These are phyloP conservation scores for Microchirus variegatus DNA, from an alignment of 2,797 vertebrate genomes.

Conservation along the genomic window DNA sequence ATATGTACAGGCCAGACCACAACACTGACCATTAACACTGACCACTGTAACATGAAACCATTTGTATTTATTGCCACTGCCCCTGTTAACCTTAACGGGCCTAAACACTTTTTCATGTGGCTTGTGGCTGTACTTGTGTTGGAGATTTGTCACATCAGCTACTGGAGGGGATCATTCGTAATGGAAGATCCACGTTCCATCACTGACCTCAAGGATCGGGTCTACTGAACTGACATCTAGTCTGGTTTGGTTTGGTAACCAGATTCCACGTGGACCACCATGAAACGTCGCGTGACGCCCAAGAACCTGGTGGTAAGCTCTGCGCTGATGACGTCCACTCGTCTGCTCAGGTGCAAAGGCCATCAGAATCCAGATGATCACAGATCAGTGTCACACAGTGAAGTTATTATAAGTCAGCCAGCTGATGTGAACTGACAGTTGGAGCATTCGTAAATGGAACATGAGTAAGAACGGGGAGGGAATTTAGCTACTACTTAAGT, in stretches of 20 bases:
- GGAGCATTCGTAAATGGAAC: no score
- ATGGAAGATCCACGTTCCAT: slow-evolving; percentile 38
- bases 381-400: slow-evolving; percentile 44
- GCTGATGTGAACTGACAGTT: slow-evolving; percentile 5
- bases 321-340: slow-evolving; percentile 50
- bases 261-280: slow-evolving; percentile 54
- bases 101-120: slow-evolving; percentile 19
- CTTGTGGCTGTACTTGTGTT: slow-evolving; percentile 28
- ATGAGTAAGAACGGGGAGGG: no score
- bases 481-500: no score
- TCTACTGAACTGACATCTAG: slow-evolving; percentile 58
- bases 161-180: slow-evolving; percentile 19
- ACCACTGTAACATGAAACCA: neutral
- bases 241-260: slow-evolving; percentile 50
- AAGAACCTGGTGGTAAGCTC: slow-evolving; percentile 13
- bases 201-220: slow-evolving; percentile 36
- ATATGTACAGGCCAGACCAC: neutral
- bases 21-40: slow-evolving; percentile 16
- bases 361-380: slow-evolving; percentile 21
- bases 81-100: slow-evolving; percentile 10
- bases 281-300: slow-evolving; percentile 4
- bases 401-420: slow-evolving; percentile 29
- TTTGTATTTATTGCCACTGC: slow-evolving; percentile 7
- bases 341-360: slow-evolving; percentile 29
- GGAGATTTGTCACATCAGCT: slow-evolving; percentile 21